phyloP scores from a whole-genome alignment of 2,113 vertebrate species.

The rat (Rattus norvegicus) region DNA sequence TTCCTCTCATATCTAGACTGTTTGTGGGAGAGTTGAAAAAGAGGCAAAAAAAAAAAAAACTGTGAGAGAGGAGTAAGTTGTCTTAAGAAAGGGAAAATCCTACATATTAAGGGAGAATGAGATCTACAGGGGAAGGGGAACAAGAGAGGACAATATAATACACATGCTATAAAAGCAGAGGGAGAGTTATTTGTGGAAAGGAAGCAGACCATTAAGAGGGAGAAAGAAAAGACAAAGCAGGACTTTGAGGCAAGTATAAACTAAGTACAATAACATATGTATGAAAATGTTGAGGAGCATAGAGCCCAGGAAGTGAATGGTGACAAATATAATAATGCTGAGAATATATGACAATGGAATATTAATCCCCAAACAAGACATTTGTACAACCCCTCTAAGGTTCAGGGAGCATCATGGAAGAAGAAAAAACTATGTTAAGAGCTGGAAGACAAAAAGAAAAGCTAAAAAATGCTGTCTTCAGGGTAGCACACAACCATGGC shows the following conservation, averaged over 20 bases:
- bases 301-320: background rate
- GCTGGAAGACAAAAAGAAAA: background rate
- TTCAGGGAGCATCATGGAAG: background rate
- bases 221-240: background rate
- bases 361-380: background rate
- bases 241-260: background rate
- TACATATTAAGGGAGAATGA: background rate
- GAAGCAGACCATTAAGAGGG: background rate
- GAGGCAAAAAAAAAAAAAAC: background rate
- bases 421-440: background rate
- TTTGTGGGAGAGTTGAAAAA: background rate
- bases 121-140: background rate
- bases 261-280: background rate
- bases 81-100: background rate
- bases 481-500: background rate
- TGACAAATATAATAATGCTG: background rate
- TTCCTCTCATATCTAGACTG: background rate
- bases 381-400: background rate
- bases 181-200: background rate
- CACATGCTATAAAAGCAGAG: background rate
- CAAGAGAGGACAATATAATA: background rate
- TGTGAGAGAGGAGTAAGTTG: background rate
- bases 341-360: background rate
- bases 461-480: background rate
- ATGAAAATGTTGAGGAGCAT: background rate